These are phyloP conservation scores for Atta colombica DNA, from an alignment of 1,140 invertebrate genomes.

Conservation along the genomic window DNA sequence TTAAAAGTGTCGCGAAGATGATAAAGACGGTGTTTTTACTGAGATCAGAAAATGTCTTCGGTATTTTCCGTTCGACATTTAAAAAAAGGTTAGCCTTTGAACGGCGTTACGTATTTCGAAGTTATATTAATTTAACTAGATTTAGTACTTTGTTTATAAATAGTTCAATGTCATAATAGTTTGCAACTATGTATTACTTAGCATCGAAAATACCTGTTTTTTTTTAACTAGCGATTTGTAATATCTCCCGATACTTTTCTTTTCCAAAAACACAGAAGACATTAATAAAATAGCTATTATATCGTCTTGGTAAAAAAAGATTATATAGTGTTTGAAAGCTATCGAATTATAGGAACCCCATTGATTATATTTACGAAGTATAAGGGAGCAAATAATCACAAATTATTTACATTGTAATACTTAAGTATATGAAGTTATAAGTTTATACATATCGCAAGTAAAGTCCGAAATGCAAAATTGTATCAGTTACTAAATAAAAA, in stretches of 20 bases:
- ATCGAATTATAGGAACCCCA: constrained; percentile 74
- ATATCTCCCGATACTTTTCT: background rate
- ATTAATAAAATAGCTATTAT: constrained; percentile 60
- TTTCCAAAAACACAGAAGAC: constrained; percentile 21
- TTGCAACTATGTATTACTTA: constrained; percentile 12
- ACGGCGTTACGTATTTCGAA: background rate
- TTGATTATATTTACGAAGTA: constrained; percentile 68
- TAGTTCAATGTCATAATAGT: constrained; percentile 25
- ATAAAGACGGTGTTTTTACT: constrained; percentile 28
- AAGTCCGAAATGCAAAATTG: constrained; percentile 62
- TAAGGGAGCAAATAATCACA: constrained; percentile 31
- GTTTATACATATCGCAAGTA: constrained; percentile 68
- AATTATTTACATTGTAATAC: constrained; percentile 65
- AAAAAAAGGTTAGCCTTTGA: constrained; percentile 9
- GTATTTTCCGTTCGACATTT: background rate
- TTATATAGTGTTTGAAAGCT: constrained; percentile 67
- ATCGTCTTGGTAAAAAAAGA: constrained; percentile 45
- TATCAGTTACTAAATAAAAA: constrained; percentile 39
- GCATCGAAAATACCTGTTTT: background rate
- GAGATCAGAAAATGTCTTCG: constrained; percentile 46
- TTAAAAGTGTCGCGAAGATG: background rate
- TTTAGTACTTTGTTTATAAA: constrained; percentile 25
- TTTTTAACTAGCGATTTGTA: background rate
- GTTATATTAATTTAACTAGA: constrained; percentile 29
- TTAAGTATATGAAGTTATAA: constrained; percentile 33